Percentiles rank a stretch among this genome's conserved stretches.
Conservation (phyloP, 53 echinoderm and acorn worm genomes). For the Arbacia lixula region DNA sequence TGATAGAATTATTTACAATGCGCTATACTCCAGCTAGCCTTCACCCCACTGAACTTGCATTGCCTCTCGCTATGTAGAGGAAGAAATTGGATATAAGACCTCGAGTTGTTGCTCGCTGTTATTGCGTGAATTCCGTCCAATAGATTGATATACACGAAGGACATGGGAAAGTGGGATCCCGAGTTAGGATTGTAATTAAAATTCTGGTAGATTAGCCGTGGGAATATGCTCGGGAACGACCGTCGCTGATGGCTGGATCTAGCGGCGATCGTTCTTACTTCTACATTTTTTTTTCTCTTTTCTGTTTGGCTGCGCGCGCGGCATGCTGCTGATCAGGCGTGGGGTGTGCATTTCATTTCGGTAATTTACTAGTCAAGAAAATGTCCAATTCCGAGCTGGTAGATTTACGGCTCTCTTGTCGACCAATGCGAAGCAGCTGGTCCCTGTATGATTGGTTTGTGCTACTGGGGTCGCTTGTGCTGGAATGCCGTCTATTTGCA, state of each 20-base stretch:
- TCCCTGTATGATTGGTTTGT: conserved; percentile 39
- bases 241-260: background rate
- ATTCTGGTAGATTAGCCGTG: conserved; percentile 40
- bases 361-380: conserved; percentile 7
- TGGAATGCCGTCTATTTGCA: conserved; percentile 62
- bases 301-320: background rate
- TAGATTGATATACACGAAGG: conserved; percentile 15
- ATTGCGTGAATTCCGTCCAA: background rate
- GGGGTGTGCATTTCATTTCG: conserved; percentile 32
- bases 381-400: conserved; percentile 47
- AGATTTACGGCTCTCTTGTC: conserved; percentile 51
- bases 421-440: conserved; percentile 62
- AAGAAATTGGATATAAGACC: background rate
- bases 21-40: conserved; percentile 14
- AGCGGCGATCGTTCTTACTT: background rate
- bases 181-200: conserved; percentile 40
- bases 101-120: background rate
- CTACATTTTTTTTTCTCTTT: background rate
- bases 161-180: conserved; percentile 40
- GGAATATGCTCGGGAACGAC: background rate
- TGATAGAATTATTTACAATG: conserved; percentile 50
- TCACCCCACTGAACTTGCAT: conserved; percentile 26
- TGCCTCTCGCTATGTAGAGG: background rate
- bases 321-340: background rate
- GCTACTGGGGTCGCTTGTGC: conserved; percentile 53